A percentile compares a stretch with the other conserved stretches of the same genome.
Evolutionary conservation across 2,113 vertebrate genomes (phyloP).

Genomic region (Ascaphus truei): DNA sequence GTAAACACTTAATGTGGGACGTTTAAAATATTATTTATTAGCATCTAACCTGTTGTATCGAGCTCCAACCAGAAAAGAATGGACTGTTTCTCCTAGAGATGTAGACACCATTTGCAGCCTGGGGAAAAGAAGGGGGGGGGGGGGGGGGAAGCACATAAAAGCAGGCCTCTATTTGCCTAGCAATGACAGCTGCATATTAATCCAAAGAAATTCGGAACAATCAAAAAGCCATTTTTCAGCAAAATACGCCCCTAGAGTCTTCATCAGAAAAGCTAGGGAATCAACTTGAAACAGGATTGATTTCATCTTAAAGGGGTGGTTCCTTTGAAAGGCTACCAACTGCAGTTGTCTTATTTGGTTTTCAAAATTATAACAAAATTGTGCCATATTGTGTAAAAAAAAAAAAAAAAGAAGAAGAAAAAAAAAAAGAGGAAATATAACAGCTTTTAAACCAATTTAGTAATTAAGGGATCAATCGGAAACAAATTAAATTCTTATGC

Average conservation of each 20-base stretch:
- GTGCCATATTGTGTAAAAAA: constrained; percentile 94
- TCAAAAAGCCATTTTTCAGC: constrained; percentile 89
- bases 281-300: constrained; percentile 96
- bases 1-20: no score
- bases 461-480: constrained; percentile 80
- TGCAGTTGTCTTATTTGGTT: constrained; percentile 82
- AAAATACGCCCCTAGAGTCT: constrained; percentile 87
- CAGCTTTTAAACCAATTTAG: constrained; percentile 84
- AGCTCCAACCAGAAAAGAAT: constrained; percentile 42
- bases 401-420: constrained; percentile 84
- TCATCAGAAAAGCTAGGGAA: constrained; percentile 76
- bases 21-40: no score
- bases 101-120: constrained; percentile 64
- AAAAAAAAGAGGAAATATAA: constrained; percentile 85
- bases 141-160: constrained; percentile 86
- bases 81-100: constrained; percentile 52
- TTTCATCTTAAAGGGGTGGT: constrained; percentile 91
- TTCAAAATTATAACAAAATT: constrained; percentile 86
- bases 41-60: constrained; percentile 45
- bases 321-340: constrained; percentile 91
- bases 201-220: constrained; percentile 95
- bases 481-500: constrained; percentile 57
- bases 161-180: constrained; percentile 83
- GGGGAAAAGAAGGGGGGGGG: constrained; percentile 67
- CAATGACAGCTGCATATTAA: constrained; percentile 99